Evolutionary conservation across 2,888 invertebrate species (phyloP), one percentile per base, ranked within the genome.

Genomic region (Eupithecia dodoneata): DNA sequence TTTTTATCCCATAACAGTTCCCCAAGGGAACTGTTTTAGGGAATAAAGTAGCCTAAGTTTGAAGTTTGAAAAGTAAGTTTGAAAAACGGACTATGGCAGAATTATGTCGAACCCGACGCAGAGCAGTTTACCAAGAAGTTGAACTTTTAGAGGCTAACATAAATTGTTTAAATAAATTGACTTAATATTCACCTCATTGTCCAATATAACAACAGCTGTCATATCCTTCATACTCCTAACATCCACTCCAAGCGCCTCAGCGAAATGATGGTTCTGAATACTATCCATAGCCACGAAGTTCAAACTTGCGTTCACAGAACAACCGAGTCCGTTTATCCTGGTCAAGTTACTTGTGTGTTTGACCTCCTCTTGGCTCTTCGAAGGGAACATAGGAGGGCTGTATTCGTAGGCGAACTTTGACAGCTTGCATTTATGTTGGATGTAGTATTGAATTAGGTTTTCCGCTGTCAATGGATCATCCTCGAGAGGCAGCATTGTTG

Each of bases 231-330:
- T 94, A 66, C 93, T 95, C 13, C 91, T 89, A 52, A 97, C 91
- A 88, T 98, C 96, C 42, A 98, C 95, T 3, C 98, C 98, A 6
- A 98, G 95, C 44, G 96, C 96, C 86, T 97, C 96, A 0, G 97
- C 97, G 87, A 98, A 97, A 85, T 97, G 96, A 82, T 96, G 96
- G 86, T 97, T 97, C 74, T 96, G 92, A 2, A 97, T 90, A 82
- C 97, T 97, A 87, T 98, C 98, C 83, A 98, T 95, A 0, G 97
- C 97, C 55, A 98, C 91, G 81, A 94, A 91, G 73, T 93, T 88
- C 75, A 95, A 74, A 63, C 88, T 92, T 63, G 87, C 87, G 81
- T 95, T 95, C 0, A 87, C 84, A 2, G 86, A 83, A 84, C 96
- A 96, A 0, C 94, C 91, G 47, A 96, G 84, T 0, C 96, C 96